phyloP scores from a whole-genome alignment of 2,113 vertebrate genomes.

The Panurus biarmicus region DNA sequence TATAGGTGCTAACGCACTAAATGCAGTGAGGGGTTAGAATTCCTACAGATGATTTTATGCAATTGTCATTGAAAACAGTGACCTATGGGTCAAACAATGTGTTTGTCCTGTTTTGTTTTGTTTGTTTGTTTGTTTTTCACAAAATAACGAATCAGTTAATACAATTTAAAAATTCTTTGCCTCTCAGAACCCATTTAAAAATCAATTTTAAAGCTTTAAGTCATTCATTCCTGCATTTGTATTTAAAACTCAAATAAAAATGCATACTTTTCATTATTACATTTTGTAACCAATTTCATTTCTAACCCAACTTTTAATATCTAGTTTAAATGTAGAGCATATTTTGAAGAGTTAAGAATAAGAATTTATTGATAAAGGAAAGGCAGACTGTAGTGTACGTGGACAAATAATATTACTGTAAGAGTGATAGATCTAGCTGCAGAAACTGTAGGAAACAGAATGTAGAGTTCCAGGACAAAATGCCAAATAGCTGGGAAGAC shows the following conservation, averaged over 20 bases:
- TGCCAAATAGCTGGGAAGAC: slow-evolving; percentile 20
- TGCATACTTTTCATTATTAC: not conserved
- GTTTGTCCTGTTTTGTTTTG: not conserved
- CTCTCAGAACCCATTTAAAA: slow-evolving; percentile 15
- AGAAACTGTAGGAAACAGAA: slow-evolving; percentile 21
- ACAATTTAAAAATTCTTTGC: not conserved
- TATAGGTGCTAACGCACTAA: not conserved
- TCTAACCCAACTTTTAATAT: not conserved
- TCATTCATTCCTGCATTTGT: not conserved
- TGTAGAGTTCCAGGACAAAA: slow-evolving; percentile 12
- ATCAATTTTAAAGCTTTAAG: slow-evolving; percentile 9
- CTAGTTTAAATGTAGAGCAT: not conserved
- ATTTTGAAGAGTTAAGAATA: not conserved
- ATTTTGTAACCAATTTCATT: not conserved
- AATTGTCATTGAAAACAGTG: not conserved
- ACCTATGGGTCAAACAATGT: not conserved
- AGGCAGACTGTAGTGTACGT: not conserved
- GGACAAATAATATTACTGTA: not conserved
- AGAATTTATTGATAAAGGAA: not conserved
- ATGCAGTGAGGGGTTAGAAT: not conserved
- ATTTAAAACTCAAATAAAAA: slow-evolving; percentile 11
- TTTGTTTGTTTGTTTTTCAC: not conserved
- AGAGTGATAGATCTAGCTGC: not conserved
- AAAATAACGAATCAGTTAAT: slow-evolving; percentile 2
- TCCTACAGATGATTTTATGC: not conserved